Base-by-base conservation (phyloP, 2,888 invertebrate species). In the Criorhina ranunculi region DNA sequence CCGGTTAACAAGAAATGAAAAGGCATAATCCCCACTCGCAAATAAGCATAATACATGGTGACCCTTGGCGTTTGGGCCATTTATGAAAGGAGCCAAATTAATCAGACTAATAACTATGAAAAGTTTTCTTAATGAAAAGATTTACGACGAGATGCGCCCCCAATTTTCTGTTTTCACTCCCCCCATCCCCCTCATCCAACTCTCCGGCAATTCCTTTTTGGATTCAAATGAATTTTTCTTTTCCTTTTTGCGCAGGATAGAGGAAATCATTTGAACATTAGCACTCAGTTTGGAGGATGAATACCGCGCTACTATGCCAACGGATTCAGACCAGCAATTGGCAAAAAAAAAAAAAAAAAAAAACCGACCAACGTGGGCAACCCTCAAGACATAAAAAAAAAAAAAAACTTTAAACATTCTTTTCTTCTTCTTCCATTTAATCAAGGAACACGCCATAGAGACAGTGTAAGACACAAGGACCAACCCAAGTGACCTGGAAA, bases 91-190 rank as follows among this genome's bases (percentile, higher is more conserved):
- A 91, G 91, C 89, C 90, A 91, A 91, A 91, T 91, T 91, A 91
- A 91, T 91, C 91, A 91, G 91, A 91, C 91, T 91, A 91, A 91
- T 91, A 91, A 91, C 91, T 91, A 89, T 89, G 90, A 89, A 91
- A 91, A 91, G 90, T 89, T 91, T 91, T 90, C 90, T 90, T 91
- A 91, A 91, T 91, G 91, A 91, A 91, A 91, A 91, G 91, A 91
- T 91, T 91, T 91, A 91, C 90, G 91, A 89, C 89, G 88, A n/a
- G n/a, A 88, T 88, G 89, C 89, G 89, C 88, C 88, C 87, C 87
- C 89, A 89, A 88, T 89, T 62, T 57, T 12, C 9, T 49, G 29
- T n/a, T n/a, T n/a, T 24, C 17, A 19, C 19, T 11, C 19, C 15
- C 35, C 33, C 24, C 35, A 24, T 57, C 9, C 37, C 44, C 15